These are phyloP conservation scores for Galerucella pusilla DNA, from an alignment of 2,888 invertebrate species.

Conservation along the genomic window DNA sequence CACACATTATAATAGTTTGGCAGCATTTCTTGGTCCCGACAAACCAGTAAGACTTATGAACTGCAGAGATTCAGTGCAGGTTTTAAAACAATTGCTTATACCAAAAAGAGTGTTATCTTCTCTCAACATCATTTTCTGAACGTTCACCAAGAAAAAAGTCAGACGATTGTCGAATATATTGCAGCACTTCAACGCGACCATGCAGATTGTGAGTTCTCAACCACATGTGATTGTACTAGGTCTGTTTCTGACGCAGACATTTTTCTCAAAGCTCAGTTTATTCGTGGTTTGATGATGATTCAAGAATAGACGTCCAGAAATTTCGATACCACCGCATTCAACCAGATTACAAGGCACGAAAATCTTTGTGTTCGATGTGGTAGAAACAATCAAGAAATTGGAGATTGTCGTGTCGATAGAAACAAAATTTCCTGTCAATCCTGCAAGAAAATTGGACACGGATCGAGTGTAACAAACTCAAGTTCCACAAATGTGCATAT, in stretches of 20 bases:
- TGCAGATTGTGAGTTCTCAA: slow-evolving; percentile 6
- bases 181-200: slow-evolving; percentile 7
- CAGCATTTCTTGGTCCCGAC: too few species aligned
- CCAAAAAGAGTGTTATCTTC: neutral
- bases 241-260: neutral
- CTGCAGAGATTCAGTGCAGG: neutral
- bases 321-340: too few species aligned
- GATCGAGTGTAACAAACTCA: too few species aligned
- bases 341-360: too few species aligned
- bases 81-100: neutral
- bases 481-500: too few species aligned
- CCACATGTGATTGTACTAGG: neutral
- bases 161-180: slow-evolving; percentile 2
- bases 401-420: too few species aligned
- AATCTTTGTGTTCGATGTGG: too few species aligned
- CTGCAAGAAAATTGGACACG: too few species aligned
- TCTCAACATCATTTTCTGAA: slow-evolving; percentile 16
- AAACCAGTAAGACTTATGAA: neutral
- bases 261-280: neutral
- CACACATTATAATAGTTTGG: too few species aligned
- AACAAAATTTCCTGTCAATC: too few species aligned
- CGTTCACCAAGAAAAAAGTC: slow-evolving; percentile 9
- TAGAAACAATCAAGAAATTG: too few species aligned
- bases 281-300: neutral
- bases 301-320: too few species aligned